phyloP scores from a whole-genome alignment of 2,797 vertebrate species.

The Eulemur rubriventer region DNA sequence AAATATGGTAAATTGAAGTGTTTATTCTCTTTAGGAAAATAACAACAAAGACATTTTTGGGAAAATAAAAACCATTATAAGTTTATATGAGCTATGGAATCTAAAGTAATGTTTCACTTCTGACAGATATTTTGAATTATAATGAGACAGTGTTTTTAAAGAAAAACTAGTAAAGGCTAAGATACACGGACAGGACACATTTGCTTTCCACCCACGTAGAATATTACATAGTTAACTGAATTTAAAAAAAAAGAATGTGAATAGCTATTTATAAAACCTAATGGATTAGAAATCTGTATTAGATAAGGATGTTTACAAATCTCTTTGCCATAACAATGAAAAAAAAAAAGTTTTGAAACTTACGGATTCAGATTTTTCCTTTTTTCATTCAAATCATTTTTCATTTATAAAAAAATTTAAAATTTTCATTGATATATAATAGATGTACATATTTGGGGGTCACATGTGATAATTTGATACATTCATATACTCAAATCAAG shows the following conservation, averaged over 20 bases:
- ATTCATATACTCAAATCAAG: neutral
- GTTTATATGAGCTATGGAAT: neutral
- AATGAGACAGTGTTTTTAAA: neutral
- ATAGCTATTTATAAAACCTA: neutral
- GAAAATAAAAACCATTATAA: neutral
- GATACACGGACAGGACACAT: neutral
- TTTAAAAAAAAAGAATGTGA: neutral
- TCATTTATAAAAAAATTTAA: neutral
- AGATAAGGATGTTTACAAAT: neutral
- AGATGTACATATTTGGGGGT: neutral
- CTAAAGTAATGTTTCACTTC: neutral
- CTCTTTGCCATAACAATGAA: neutral
- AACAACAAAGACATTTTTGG: neutral
- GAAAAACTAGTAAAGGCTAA: neutral
- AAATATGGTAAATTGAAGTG: neutral
- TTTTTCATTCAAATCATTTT: neutral
- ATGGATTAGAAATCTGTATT: neutral
- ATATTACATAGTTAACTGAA: neutral
- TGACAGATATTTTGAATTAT: conserved; percentile 14
- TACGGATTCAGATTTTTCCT: neutral
- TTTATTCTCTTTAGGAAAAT: neutral
- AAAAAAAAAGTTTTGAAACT: neutral
- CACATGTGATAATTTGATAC: neutral
- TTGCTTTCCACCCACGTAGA: neutral
- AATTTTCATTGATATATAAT: neutral